phyloP scores from a whole-genome alignment of 2,888 invertebrate species.

The Archips crataeganus region DNA sequence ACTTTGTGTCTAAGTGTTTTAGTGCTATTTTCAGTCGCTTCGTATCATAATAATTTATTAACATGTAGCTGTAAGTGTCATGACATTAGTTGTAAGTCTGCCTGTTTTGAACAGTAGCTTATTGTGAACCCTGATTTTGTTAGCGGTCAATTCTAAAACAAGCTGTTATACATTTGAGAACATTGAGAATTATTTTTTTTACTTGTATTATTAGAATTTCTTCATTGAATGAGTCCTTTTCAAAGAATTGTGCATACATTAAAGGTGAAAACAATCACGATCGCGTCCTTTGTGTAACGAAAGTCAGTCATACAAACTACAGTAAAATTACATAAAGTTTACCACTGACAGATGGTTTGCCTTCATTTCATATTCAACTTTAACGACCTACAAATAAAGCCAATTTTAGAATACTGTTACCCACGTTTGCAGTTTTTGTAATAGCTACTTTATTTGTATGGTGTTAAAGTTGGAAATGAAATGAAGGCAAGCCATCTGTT shows the following conservation, averaged over 20 bases:
- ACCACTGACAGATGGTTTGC: too few relatives aligned
- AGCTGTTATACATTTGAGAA: background rate
- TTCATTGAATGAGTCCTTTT: background rate
- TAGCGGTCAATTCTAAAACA: conserved; percentile 1
- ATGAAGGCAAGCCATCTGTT: too few relatives aligned
- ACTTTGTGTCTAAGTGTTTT: conserved; percentile 9
- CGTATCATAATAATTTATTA: conserved; percentile 32
- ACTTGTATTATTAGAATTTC: background rate
- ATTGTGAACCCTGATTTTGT: conserved; percentile 26
- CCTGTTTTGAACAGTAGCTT: conserved; percentile 35
- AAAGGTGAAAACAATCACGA: too few relatives aligned
- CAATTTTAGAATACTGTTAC: too few relatives aligned
- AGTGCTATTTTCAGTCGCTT: conserved; percentile 15
- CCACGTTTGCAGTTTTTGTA: too few relatives aligned
- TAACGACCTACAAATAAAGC: too few relatives aligned
- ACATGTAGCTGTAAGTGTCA: conserved; percentile 35
- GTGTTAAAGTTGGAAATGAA: too few relatives aligned
- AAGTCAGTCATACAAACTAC: too few relatives aligned
- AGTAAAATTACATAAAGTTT: too few relatives aligned
- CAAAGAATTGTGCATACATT: background rate
- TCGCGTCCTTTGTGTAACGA: too few relatives aligned
- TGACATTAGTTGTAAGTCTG: conserved; percentile 34
- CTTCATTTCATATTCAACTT: too few relatives aligned
- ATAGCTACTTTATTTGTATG: too few relatives aligned
- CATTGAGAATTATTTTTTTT: background rate